Base-by-base conservation (phyloP, 2,888 invertebrate species). In the Aporophyla lueneburgensis region DNA sequence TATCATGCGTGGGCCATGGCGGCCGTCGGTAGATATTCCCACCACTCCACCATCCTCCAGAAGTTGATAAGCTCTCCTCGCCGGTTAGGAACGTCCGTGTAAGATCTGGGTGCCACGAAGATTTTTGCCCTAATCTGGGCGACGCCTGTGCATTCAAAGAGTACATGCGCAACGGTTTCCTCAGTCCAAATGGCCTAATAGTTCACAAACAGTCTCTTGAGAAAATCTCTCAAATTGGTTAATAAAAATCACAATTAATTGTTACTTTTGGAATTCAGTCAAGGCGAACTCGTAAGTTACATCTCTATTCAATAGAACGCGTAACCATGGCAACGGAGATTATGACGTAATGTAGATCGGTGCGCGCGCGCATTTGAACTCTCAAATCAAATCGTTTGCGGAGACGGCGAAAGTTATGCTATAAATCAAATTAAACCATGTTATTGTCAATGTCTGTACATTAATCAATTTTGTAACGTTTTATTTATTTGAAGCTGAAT, bases 361-460 rank as follows among this genome's bases (percentile, higher is more conserved):
- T 89, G 89, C 89, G 89, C 90, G 85, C 84, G 89, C 90, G 88
- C 90, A 85, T 82, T 82, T 71, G 68, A 65, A 51, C 71, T 59
- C 72, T 94, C 94, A 93, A 94, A 94, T 94, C 92, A 94, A 93
- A 93, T 93, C 93, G 91, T 93, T 94, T 93, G 89, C 88, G 93
- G 93, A 91, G 89, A 91, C 89, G 89, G 93, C 92, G 94, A 95
- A 95, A 95, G 94, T 95, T 91, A 92, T 88, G 84, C 89, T 92
- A 95, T 95, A 94, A 93, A 94, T 95, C 94, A 92, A 88, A 90
- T 92, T 92, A 92, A 89, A 89, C 88, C 89, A 87, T 88, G 90
- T 89, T 91, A 88, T 88, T 93, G 92, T 92, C 92, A 92, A 92
- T 91, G 91, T 86, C 82, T 84, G 84, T 83, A 90, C 90, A 91